These are phyloP conservation scores for Hydrocynus forskahlii DNA, from an alignment of 2,797 vertebrate species.

Conservation along the genomic window DNA sequence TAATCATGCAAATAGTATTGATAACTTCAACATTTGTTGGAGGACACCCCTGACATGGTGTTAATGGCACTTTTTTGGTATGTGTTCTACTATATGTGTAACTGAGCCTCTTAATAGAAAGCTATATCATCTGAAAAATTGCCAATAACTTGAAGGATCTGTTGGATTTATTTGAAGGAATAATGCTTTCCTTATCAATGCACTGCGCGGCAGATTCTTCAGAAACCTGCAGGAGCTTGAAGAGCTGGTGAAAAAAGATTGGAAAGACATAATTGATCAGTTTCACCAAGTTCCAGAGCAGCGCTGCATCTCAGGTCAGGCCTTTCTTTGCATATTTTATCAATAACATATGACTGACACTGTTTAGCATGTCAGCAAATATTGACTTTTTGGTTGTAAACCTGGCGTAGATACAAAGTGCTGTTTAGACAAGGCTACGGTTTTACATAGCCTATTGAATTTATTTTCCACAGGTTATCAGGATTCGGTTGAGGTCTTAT, in stretches of 20 bases:
- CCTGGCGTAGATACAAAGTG: not conserved
- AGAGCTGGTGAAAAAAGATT: slow-evolving; percentile 64
- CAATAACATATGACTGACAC: not conserved
- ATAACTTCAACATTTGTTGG: not conserved
- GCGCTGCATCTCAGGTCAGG: slow-evolving; percentile 48
- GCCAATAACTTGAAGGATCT: not conserved
- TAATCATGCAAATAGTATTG: not conserved
- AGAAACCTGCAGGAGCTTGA: slow-evolving; percentile 56
- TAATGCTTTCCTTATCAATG: not conserved
- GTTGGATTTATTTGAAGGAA: not conserved
- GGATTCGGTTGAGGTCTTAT: slow-evolving; percentile 56
- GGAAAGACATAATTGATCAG: slow-evolving; percentile 60
- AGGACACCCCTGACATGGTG: not conserved
- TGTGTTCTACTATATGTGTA: not conserved
- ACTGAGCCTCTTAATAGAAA: not conserved
- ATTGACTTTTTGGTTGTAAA: not conserved
- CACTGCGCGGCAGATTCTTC: slow-evolving; percentile 50
- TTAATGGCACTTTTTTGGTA: not conserved
- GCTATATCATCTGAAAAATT: not conserved
- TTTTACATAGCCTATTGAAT: not conserved
- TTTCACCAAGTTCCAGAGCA: slow-evolving; percentile 51
- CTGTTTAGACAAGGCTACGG: not conserved
- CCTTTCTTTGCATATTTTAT: not conserved
- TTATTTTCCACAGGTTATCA: slow-evolving; percentile 56
- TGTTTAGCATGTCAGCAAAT: slow-evolving; percentile 4